Evolutionary conservation across 2,113 vertebrate genomes (phyloP).

Genomic region (Pionites leucogaster): DNA sequence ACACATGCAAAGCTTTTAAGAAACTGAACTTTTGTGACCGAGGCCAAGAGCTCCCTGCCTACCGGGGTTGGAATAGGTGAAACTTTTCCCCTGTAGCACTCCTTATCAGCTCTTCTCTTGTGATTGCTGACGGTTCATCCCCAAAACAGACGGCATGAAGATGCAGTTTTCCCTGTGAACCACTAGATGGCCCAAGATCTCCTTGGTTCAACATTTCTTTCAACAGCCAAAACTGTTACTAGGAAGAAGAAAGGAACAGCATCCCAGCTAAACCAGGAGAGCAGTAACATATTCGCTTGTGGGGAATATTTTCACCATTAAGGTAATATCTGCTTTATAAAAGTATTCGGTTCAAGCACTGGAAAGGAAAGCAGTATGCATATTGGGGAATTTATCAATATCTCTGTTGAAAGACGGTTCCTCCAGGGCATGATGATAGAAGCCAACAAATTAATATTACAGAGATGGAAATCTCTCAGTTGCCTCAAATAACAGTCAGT

Average conservation of each 20-base stretch:
- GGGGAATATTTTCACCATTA: slow-evolving; percentile 17
- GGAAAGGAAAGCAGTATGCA: neutral
- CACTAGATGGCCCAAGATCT: slow-evolving; percentile 63
- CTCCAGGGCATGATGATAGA: neutral
- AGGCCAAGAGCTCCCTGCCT: neutral
- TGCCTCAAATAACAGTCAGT: neutral
- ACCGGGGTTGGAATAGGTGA: accelerated
- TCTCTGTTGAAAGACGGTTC: slow-evolving; percentile 19
- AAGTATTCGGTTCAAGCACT: slow-evolving; percentile 16
- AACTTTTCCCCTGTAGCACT: neutral
- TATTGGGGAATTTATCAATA: slow-evolving; percentile 42
- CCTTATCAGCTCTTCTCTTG: accelerated
- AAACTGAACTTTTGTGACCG: neutral
- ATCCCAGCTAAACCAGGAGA: neutral
- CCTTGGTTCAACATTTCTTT: neutral
- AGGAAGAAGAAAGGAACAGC: neutral
- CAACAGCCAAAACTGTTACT: neutral
- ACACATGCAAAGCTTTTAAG: neutral
- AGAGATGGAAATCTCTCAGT: slow-evolving; percentile 36
- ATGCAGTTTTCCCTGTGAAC: neutral
- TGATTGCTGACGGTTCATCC: neutral
- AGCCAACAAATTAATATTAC: slow-evolving; percentile 47
- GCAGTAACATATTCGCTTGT: neutral
- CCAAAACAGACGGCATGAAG: neutral
- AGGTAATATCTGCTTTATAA: slow-evolving; percentile 29